A percentile compares a stretch with the other conserved stretches of the same genome.
Evolutionary conservation across 2,113 vertebrate species (phyloP).

Genomic region (Theristicus caerulescens): DNA sequence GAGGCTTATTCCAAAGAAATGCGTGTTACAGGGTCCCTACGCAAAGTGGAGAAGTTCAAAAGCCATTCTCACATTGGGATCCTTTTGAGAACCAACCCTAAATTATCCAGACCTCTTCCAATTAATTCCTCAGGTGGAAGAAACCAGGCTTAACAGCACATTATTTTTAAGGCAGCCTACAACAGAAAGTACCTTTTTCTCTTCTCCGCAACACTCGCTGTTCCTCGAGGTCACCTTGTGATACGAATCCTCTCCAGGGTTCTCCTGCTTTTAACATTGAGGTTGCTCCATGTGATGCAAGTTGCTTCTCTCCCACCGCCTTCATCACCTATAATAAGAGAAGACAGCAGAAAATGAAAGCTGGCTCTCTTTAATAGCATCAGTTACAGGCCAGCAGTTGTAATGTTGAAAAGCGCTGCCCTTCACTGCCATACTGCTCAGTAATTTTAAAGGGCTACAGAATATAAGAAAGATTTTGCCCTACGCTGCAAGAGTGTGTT

Average conservation of each 20-base stretch:
- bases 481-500: neutral
- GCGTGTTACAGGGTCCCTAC: neutral
- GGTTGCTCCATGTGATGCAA: neutral
- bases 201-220: neutral
- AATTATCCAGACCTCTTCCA: neutral
- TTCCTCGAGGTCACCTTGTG: neutral
- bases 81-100: neutral
- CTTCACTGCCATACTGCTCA: neutral
- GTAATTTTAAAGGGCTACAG: neutral
- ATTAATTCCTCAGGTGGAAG: neutral
- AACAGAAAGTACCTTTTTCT: neutral
- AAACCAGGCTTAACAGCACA: neutral
- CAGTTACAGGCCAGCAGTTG: neutral
- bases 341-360: constrained; percentile 15
- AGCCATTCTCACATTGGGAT: neutral
- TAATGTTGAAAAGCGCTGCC: neutral
- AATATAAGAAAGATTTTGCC: neutral
- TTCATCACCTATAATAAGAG: neutral
- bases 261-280: neutral
- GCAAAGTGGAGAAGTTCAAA: neutral
- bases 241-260: neutral
- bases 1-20: neutral
- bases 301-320: neutral
- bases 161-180: neutral
- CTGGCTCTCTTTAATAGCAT: neutral